Conservation (phyloP, 2,113 vertebrate genomes). For the Hylia prasina region DNA sequence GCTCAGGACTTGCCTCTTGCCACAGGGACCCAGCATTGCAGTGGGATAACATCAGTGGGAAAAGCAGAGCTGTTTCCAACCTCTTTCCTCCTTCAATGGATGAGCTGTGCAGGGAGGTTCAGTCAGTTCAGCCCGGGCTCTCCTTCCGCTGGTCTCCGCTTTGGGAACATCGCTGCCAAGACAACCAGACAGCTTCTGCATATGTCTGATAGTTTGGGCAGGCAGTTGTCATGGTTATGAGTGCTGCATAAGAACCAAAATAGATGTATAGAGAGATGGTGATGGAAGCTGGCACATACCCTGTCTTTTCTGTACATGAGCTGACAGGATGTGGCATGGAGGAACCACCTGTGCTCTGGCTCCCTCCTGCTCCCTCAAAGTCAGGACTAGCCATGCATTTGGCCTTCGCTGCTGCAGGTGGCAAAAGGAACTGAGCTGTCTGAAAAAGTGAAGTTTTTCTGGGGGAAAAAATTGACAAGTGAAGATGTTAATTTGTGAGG, state of each 20-base stretch:
- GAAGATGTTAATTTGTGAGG: neutral
- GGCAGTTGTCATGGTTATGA: slow-evolving; percentile 59
- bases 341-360: slow-evolving; percentile 34
- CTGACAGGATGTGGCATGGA: neutral
- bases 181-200: slow-evolving; percentile 33
- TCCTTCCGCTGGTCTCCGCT: neutral
- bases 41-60: neutral
- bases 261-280: slow-evolving; percentile 28
- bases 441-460: neutral
- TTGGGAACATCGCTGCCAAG: neutral
- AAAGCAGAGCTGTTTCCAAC: neutral
- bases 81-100: accelerated
- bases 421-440: neutral
- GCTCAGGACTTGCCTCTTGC: neutral
- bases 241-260: slow-evolving; percentile 15
- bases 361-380: neutral
- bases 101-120: neutral
- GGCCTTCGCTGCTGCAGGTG: neutral
- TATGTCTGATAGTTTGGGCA: slow-evolving; percentile 28
- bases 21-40: accelerated
- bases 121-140: neutral
- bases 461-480: neutral
- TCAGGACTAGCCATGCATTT: neutral
- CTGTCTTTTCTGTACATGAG: neutral
- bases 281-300: neutral